Conservation (phyloP, 2,797 vertebrate genomes). For the Moxostoma hubbsi region DNA sequence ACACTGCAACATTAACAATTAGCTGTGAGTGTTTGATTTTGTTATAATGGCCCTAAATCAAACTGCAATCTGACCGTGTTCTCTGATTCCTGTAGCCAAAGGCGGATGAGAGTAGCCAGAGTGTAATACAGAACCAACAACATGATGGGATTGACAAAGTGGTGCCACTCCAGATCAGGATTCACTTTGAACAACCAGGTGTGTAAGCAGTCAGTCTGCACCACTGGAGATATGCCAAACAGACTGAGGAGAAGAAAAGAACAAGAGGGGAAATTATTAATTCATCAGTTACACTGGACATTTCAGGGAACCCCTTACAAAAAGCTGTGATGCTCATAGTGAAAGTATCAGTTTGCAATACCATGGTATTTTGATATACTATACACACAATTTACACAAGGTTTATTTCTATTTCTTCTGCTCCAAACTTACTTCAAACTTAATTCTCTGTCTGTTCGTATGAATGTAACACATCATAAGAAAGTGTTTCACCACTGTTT, state of each 20-base stretch:
- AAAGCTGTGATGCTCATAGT: too few relatives aligned
- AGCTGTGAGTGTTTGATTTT: not conserved
- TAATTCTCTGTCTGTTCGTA: too few relatives aligned
- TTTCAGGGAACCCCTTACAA: not conserved
- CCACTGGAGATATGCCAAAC: conserved; percentile 87
- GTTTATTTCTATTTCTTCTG: too few relatives aligned
- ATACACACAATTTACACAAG: too few relatives aligned
- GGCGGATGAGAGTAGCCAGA: conserved; percentile 84
- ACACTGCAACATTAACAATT: not conserved
- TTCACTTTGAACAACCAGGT: conserved; percentile 91
- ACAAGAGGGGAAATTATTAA: not conserved
- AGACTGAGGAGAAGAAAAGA: conserved; percentile 73
- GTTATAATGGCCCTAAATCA: not conserved
- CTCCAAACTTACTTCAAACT: too few relatives aligned
- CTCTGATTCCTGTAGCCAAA: conserved; percentile 86
- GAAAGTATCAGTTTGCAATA: too few relatives aligned
- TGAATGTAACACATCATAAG: too few relatives aligned
- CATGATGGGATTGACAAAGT: conserved; percentile 86
- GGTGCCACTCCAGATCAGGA: conserved; percentile 83
- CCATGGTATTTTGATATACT: not conserved
- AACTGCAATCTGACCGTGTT: conserved; percentile 70
- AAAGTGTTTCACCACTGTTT: too few relatives aligned
- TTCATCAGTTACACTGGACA: not conserved
- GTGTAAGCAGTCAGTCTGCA: conserved; percentile 83
- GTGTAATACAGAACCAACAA: conserved; percentile 90